Conservation (phyloP, 1,140 invertebrate genomes). For the Cotesia chilonis region DNA sequence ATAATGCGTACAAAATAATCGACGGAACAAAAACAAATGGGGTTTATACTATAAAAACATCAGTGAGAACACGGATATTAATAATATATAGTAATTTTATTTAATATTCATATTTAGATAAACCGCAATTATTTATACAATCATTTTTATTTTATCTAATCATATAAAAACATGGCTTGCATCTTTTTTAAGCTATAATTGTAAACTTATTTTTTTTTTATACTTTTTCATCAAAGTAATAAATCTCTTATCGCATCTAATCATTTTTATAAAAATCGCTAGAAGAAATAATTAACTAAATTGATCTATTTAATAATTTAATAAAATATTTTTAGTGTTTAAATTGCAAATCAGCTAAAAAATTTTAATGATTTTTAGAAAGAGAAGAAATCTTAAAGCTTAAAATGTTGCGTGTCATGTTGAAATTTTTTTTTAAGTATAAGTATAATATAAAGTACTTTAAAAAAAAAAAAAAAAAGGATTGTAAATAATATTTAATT, state of each 20-base stretch:
- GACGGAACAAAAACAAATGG: constrained; percentile 1
- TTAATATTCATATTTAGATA: no score
- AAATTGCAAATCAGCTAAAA: no score
- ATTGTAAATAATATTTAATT: background rate
- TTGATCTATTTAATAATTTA: no score
- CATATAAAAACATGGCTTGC: background rate
- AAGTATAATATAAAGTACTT: background rate
- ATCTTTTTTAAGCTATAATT: no score
- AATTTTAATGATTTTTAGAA: background rate
- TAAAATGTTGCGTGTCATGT: constrained; percentile 16
- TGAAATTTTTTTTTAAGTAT: background rate
- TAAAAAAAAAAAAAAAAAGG: no score
- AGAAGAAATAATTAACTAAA: no score
- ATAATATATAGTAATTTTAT: background rate
- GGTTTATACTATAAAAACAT: background rate
- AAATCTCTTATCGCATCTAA: no score
- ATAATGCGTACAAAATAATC: constrained; percentile 29
- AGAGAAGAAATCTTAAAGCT: constrained; percentile 21
- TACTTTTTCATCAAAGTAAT: no score
- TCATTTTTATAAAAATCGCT: no score
- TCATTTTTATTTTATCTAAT: constrained; percentile 30
- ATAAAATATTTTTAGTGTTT: no score
- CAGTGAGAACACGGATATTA: background rate
- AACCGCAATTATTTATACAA: no score
- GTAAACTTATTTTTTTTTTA: no score